phyloP scores from a whole-genome alignment of 2,888 invertebrate species.

The Fabriciana adippe region DNA sequence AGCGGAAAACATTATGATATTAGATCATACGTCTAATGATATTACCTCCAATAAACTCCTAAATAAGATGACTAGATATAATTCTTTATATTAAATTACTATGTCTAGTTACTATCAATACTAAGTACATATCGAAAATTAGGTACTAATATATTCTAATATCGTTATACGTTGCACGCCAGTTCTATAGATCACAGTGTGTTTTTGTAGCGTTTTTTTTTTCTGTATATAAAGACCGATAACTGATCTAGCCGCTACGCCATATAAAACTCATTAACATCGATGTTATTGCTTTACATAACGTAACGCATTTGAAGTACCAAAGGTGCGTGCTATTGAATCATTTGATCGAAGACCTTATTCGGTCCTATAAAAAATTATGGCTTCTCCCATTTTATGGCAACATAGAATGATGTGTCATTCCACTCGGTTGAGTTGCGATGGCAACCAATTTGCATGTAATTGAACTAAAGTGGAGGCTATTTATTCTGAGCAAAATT shows the following conservation, averaged over 20 bases:
- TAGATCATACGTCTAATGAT: constrained; percentile 36
- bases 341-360: constrained; percentile 32
- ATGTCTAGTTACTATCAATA: too few relatives aligned
- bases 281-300: not conserved
- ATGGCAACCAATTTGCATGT: constrained; percentile 50
- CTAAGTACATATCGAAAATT: too few relatives aligned
- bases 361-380: constrained; percentile 31
- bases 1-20: constrained; percentile 32
- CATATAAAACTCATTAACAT: not conserved
- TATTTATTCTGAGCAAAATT: constrained; percentile 44
- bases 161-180: too few relatives aligned
- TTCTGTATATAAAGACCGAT: too few relatives aligned
- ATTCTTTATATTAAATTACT: too few relatives aligned
- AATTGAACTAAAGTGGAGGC: constrained; percentile 45
- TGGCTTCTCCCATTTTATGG: constrained; percentile 26
- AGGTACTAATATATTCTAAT: too few relatives aligned
- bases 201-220: too few relatives aligned
- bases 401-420: constrained; percentile 34
- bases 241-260: too few relatives aligned
- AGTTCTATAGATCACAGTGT: too few relatives aligned
- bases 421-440: constrained; percentile 34
- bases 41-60: not conserved
- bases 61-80: not conserved
- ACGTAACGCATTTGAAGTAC: not conserved
- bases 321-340: constrained; percentile 18